A percentile compares a stretch with the other conserved stretches of the same genome.
Conservation (phyloP, 2,113 vertebrate genomes). For the Bothrops jararaca region DNA sequence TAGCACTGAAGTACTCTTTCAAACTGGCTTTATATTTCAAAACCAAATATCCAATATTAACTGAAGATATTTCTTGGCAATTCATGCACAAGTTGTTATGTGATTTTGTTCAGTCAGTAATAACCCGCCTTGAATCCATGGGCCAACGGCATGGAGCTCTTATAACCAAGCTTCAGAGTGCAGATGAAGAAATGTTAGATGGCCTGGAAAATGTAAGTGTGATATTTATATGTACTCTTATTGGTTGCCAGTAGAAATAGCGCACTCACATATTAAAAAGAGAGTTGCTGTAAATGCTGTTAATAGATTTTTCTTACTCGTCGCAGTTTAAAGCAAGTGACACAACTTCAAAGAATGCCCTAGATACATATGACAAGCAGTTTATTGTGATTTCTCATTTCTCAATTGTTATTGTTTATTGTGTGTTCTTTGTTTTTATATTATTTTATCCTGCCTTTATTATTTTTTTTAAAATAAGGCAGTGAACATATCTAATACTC, state of each 20-base stretch:
- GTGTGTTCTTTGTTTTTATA: neutral
- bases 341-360: neutral
- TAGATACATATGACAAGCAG: neutral
- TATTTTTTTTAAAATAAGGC: neutral
- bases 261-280: neutral
- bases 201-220: conserved; percentile 72
- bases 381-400: neutral
- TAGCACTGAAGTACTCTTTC: neutral
- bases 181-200: conserved; percentile 71
- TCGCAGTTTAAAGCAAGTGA: neutral
- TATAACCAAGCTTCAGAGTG: conserved; percentile 73
- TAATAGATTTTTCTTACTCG: neutral
- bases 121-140: conserved; percentile 78
- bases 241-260: conserved; percentile 1
- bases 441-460: neutral
- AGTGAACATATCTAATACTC: neutral
- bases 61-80: conserved; percentile 11
- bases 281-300: neutral
- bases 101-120: conserved; percentile 74
- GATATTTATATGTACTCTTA: conserved; percentile 11
- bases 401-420: neutral
- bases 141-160: conserved; percentile 74
- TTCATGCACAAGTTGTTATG: conserved; percentile 17
- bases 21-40: neutral
- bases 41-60: conserved; percentile 8